Percentiles rank a stretch among this genome's conserved stretches.
phyloP scores from a whole-genome alignment of 37 sponge, comb jelly and placozoan species.

The Oopsacas minuta region DNA sequence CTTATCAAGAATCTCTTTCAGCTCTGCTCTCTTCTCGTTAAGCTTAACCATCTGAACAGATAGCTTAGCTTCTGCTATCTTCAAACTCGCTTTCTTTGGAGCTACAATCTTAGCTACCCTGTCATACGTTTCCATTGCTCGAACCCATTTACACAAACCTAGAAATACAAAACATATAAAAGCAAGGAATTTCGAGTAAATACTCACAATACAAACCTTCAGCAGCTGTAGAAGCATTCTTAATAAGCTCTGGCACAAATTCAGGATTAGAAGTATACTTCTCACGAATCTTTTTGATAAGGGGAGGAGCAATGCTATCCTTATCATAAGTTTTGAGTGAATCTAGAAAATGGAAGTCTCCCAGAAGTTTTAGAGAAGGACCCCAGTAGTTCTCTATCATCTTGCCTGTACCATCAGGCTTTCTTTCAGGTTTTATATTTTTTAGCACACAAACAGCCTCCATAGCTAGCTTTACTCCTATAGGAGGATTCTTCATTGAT shows the following conservation, averaged over 20 bases:
- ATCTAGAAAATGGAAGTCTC: conserved; percentile 94
- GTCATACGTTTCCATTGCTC: conserved; percentile 97
- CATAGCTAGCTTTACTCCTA: conserved; percentile 83
- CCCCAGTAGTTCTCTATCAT: conserved; percentile 98
- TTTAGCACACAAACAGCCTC: conserved; percentile 96
- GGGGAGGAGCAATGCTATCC: conserved; percentile 77
- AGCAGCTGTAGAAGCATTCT: conserved; percentile 78
- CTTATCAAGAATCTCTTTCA: conserved; percentile 71
- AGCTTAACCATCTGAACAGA: conserved; percentile 85
- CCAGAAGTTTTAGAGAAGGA: conserved; percentile 81
- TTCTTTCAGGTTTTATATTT: conserved; percentile 76
- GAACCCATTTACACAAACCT: conserved; percentile 80
- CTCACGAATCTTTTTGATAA: conserved; percentile 95
- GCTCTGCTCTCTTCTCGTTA: conserved; percentile 76
- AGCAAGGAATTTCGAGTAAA: neutral
- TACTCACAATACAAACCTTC: conserved; percentile 44
- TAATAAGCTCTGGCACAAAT: conserved; percentile 74
- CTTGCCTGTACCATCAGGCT: conserved; percentile 89
- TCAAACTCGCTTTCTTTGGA: conserved; percentile 82
- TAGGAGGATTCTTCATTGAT: conserved; percentile 94
- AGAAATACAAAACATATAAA: conserved; percentile 20
- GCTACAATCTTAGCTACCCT: conserved; percentile 96
- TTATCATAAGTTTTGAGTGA: conserved; percentile 85
- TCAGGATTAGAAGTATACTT: conserved; percentile 73
- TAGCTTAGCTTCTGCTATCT: conserved; percentile 71